Conservation (phyloP, 2,888 invertebrate genomes). For the Caenorhabditis auriculariae region DNA sequence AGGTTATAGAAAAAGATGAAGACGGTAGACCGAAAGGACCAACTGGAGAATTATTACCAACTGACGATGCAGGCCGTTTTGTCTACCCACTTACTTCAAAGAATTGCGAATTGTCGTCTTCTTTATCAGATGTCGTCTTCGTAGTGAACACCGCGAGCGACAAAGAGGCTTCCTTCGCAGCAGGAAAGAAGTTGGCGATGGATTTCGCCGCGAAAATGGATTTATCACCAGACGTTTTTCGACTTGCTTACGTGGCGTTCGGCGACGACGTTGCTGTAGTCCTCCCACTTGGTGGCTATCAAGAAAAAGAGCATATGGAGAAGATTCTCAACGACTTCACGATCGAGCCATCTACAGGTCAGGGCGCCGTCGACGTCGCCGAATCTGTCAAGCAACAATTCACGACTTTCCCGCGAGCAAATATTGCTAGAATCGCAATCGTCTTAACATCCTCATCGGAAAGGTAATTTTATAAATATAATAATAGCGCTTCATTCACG, state of each 20-base stretch:
- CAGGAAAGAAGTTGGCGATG: conserved; percentile 11
- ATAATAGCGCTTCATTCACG: too few species aligned
- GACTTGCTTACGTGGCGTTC: conserved; percentile 40
- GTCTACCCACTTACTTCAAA: conserved; percentile 9
- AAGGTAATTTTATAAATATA: too few species aligned
- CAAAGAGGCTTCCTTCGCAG: neutral
- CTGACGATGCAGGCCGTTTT: conserved; percentile 11
- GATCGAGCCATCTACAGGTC: conserved; percentile 9
- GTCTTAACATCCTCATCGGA: conserved; percentile 35
- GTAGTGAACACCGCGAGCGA: conserved; percentile 11
- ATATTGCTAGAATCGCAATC: conserved; percentile 31
- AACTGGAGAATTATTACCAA: conserved; percentile 25
- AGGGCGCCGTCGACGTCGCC: conserved; percentile 26
- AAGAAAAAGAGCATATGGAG: conserved; percentile 45
- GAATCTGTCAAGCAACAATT: conserved; percentile 48
- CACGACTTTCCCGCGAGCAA: conserved; percentile 36
- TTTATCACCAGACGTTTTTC: conserved; percentile 44
- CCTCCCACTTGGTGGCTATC: conserved; percentile 52
- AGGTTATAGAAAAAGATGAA: conserved; percentile 16
- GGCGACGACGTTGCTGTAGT: conserved; percentile 45
- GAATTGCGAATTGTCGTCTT: conserved; percentile 10
- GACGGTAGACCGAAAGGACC: conserved; percentile 28
- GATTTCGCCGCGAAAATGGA: conserved; percentile 34
- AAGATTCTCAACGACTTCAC: conserved; percentile 14
- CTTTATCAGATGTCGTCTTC: conserved; percentile 19